Conservation (phyloP, 2,113 vertebrate species). For the Prionailurus viverrinus region DNA sequence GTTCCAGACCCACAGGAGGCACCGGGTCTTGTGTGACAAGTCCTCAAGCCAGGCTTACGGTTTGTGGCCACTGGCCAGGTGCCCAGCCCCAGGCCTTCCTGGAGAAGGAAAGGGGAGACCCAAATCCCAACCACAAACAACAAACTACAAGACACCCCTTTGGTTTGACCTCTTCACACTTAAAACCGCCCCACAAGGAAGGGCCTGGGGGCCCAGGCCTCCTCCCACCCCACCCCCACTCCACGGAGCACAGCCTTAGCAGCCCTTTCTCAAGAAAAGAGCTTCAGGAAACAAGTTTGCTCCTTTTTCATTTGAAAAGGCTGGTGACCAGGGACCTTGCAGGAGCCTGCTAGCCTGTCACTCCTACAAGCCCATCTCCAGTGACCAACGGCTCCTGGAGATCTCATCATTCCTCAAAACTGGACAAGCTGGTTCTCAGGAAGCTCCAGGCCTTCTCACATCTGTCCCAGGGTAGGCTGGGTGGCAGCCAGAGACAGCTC, state of each 20-base stretch:
- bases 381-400: not conserved
- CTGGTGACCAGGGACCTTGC: rapidly evolving
- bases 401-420: not conserved
- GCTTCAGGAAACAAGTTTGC: not conserved
- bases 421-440: not conserved
- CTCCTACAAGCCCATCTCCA: not conserved
- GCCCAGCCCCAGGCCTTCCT: not conserved
- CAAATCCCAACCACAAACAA: not conserved
- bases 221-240: not conserved
- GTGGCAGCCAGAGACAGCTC: not conserved
- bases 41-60: slow-evolving; percentile 23
- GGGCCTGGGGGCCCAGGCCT: not conserved
- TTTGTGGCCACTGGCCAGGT: not conserved
- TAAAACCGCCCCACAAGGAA: not conserved
- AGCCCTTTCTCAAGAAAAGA: not conserved
- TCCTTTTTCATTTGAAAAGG: not conserved
- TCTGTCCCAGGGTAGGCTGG: not conserved
- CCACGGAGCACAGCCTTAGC: not conserved
- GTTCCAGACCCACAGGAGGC: not conserved
- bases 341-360: not conserved
- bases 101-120: not conserved
- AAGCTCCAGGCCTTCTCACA: not conserved
- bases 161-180: not conserved
- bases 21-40: slow-evolving; percentile 24
- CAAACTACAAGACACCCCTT: not conserved